Evolutionary conservation across 2,888 invertebrate species (phyloP), one percentile per base, ranked within the genome.

Genomic region (Aphidius colemani): DNA sequence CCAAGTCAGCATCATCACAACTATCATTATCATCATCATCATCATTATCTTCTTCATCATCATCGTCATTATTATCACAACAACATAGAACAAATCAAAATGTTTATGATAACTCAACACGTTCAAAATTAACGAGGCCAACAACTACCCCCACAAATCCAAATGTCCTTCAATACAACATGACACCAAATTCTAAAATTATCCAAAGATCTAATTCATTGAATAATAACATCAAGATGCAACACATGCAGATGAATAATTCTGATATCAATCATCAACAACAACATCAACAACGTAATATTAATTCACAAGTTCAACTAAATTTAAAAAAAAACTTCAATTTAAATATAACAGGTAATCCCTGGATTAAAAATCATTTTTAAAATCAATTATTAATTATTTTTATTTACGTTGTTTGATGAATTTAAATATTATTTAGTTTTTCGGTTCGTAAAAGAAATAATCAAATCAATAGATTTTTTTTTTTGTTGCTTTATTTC

Each of bases 161-260:
- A 30, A 78, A 73, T 68, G 74, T 78, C 70, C 69, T 76, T 63
- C 75, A 75, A 46, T 79, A 77, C 65, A 79, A 75, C 65, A 69
- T 77, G 56, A 68, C 76, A 60, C 72, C 75, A 41, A 81, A 75
- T 69, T 67, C 77, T 43, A 71, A 77, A 59, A 75, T 79, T 74
- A 78, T 74, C 64, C 77, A 80, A 73, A 75, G 79, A 71, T 69
- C 79, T 65, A 78, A 75, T 68, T 74, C 80, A 79, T 69, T 79
- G 69, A 78, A 83, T 77, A 75, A 83, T 83, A 78, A 84, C 69
- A 74, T 79, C 83, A 86, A 86, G 50, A 81, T 85, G 30, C 86
- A 86, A 65, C 86, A 87, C 72, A 81, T 86, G 59, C 83, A 74
- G 59, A 74, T 76, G 43, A 78, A 76, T 69, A 73, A 77, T 59